Base-by-base conservation (phyloP, 23 tunicate genomes). In the Pegea sp. region DNA sequence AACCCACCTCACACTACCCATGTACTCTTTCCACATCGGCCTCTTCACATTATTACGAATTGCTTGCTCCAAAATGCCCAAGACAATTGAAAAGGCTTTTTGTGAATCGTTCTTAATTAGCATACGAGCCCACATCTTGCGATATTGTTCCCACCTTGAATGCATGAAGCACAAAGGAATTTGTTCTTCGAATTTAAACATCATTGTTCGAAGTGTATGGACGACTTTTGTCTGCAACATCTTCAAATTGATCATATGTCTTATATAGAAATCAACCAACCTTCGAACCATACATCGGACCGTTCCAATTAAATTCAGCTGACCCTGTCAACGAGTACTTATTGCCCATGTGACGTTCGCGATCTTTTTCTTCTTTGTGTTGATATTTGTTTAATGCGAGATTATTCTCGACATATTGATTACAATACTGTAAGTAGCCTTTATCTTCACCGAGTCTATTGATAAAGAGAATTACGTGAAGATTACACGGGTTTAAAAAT, bases 151-250 rank as follows among this genome's bases (percentile, higher is more conserved):
- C 95, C 95, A 84, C 48, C 54, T 55, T 3, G 76, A 42, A 53
- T 84, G 95, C 95, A 84, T 84, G 64, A 84, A 74, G 34, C 95
- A 84, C 26, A 84, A 53, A 21, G 95, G 95, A 5, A 84, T 76
- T 31, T 84, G 84, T 26, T 84, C 77, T 49, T 84, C 95, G 28
- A 84, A 53, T 11, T 54, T 42, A 24, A 84, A 62, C 62, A 84
- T 21, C 0, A 86, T 64, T 19, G 59, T 53, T 21, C 84, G 62
- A 21, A 84, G 62, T 1, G 81, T 80, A 58, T 72, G 72, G 16
- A 80, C 80, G 30, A 71, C 62, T 2, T 60, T 69, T 4, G 60
- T 67, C 93, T 80, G 56, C 2, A 46, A 46, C 18, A 49, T 7
- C 13, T n/a, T 0, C 59, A n/a, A 27, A 19, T 22, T 46, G 16